phyloP scores from a whole-genome alignment of 2,113 vertebrate genomes.

The Pitta sordida region DNA sequence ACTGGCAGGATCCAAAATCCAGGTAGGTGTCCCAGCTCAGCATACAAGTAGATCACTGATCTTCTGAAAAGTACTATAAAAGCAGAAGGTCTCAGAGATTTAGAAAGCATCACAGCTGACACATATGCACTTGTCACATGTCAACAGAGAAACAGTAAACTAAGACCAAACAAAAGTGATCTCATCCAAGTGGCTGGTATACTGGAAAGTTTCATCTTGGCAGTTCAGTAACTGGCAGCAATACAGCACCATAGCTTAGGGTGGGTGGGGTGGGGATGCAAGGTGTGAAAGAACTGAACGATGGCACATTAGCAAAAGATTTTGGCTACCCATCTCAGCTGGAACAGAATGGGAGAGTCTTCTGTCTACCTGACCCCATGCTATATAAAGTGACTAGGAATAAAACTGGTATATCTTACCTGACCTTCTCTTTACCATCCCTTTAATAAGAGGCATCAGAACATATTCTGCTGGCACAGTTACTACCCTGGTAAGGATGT shows the following conservation, averaged over 20 bases:
- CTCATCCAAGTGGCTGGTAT: background rate
- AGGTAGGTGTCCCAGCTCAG: background rate
- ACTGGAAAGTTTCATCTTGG: background rate
- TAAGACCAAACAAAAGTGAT: background rate
- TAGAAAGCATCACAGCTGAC: background rate
- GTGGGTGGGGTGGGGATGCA: rapidly evolving
- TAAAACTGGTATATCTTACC: background rate
- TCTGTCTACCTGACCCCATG: background rate
- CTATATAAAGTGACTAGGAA: background rate
- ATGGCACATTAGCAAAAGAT: background rate
- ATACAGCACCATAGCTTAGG: background rate
- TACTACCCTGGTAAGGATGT: conserved; percentile 5
- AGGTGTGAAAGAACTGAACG: background rate
- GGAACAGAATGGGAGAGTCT: background rate
- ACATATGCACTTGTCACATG: background rate
- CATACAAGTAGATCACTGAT: background rate
- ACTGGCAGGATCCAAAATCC: background rate
- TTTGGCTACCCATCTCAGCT: background rate
- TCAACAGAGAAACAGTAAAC: background rate
- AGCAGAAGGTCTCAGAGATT: background rate
- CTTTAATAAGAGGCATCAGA: background rate
- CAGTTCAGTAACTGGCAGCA: background rate
- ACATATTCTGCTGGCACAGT: background rate
- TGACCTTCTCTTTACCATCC: background rate
- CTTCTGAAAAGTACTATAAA: background rate